Conservation (phyloP, 92 coral and sea anemone species). For the Heteractis magnifica region DNA sequence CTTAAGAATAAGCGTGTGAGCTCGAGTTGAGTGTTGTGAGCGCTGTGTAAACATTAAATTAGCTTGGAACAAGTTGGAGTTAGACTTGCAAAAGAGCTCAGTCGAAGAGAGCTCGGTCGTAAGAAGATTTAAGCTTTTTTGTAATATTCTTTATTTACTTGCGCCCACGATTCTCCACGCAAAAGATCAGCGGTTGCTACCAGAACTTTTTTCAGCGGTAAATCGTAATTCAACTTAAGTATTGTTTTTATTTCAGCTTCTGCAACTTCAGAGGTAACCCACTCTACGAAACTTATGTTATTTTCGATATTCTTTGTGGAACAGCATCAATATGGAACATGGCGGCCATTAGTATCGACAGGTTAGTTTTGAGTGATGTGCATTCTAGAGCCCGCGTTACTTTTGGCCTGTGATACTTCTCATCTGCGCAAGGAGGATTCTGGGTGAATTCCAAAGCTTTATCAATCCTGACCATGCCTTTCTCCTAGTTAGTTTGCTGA, state of each 20-base stretch:
- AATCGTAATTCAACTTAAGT: neutral
- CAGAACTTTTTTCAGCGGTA: neutral
- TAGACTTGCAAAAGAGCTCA: no score
- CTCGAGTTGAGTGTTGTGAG: no score
- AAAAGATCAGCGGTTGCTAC: neutral
- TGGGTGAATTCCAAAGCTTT: neutral
- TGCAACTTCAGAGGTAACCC: slow-evolving; percentile 23
- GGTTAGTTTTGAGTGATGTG: slow-evolving; percentile 41
- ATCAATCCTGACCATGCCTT: neutral
- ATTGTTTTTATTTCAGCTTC: slow-evolving; percentile 15
- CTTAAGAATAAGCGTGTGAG: no score
- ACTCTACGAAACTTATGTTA: slow-evolving; percentile 54
- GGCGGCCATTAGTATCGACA: slow-evolving; percentile 86
- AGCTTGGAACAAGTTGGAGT: no score
- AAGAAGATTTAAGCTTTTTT: neutral
- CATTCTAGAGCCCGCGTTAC: neutral
- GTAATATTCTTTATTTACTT: neutral
- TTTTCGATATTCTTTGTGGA: slow-evolving; percentile 80
- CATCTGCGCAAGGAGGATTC: neutral
- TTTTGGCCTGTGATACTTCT: neutral
- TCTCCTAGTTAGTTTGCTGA: neutral
- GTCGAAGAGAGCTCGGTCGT: no score
- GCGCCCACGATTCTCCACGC: neutral
- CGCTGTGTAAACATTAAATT: no score
- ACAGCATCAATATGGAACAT: slow-evolving; percentile 93